Evolutionary conservation across 2,113 vertebrate species (phyloP).

Genomic region (Limnothrissa miodon): DNA sequence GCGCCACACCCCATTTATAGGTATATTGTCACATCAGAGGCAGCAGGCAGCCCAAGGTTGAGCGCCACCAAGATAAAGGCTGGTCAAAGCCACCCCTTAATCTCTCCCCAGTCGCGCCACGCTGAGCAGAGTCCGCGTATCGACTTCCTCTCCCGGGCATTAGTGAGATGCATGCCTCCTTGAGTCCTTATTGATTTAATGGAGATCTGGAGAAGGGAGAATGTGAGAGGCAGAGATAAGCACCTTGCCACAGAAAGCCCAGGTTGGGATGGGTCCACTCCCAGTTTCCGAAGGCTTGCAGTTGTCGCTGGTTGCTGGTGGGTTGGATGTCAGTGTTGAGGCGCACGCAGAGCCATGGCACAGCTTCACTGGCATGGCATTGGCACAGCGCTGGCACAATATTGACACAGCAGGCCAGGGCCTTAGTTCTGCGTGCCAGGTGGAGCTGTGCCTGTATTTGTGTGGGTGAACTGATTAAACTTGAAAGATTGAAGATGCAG

Average conservation of each 20-base stretch:
- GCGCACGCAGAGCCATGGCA: constrained; percentile 5
- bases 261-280: neutral
- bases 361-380: neutral
- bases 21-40: neutral
- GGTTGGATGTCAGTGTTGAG: neutral
- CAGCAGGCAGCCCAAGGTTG: constrained; percentile 23
- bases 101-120: constrained; percentile 26
- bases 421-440: neutral
- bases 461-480: neutral
- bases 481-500: neutral
- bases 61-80: constrained; percentile 29
- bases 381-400: constrained; percentile 27
- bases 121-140: constrained; percentile 15
- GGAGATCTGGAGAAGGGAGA: constrained; percentile 33
- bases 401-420: neutral
- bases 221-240: constrained; percentile 35
- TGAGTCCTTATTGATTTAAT: constrained; percentile 41
- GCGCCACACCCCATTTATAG: neutral
- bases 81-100: constrained; percentile 30
- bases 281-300: neutral
- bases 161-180: constrained; percentile 30
- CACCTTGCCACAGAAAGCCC: neutral
- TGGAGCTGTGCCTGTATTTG: neutral
- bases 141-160: constrained; percentile 27
- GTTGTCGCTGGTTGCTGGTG: neutral